Conservation (phyloP, 1,140 invertebrate genomes). For the Cheumatopsyche charites region DNA sequence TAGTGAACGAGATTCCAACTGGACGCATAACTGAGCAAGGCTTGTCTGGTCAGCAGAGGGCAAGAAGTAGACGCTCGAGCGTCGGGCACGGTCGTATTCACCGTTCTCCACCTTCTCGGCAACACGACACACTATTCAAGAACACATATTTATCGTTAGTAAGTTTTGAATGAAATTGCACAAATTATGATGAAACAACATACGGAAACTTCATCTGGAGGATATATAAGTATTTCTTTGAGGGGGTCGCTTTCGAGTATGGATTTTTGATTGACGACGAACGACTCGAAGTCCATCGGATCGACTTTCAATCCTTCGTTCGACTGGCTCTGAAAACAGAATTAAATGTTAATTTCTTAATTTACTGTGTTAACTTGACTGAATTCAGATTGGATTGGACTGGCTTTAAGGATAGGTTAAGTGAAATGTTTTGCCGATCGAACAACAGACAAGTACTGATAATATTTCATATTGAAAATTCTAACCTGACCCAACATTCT, state of each 20-base stretch:
- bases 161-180: conserved; percentile 4
- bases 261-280: conserved; percentile 88
- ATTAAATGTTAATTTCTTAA: no score
- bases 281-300: conserved; percentile 89
- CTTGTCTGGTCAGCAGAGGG: conserved; percentile 82
- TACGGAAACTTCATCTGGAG: conserved; percentile 90
- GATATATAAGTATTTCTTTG: conserved; percentile 86
- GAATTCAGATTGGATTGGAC: no score
- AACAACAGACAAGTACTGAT: no score
- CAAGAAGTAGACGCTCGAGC: conserved; percentile 61
- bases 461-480: no score
- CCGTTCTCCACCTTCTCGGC: conserved; percentile 77
- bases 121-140: conserved; percentile 75
- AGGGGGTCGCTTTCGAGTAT: conserved; percentile 92
- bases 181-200: conserved; percentile 47
- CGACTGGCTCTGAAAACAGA: conserved; percentile 19
- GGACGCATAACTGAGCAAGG: conserved; percentile 82
- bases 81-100: conserved; percentile 72
- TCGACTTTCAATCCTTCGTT: conserved; percentile 78
- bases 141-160: conserved; percentile 4
- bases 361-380: no score
- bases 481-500: no score
- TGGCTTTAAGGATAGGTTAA: no score
- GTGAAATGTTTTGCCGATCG: no score
- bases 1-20: conserved; percentile 88